A percentile compares a stretch with the other conserved stretches of the same genome.
phyloP scores from a whole-genome alignment of 2,113 vertebrate genomes.

The Egretta garzetta region DNA sequence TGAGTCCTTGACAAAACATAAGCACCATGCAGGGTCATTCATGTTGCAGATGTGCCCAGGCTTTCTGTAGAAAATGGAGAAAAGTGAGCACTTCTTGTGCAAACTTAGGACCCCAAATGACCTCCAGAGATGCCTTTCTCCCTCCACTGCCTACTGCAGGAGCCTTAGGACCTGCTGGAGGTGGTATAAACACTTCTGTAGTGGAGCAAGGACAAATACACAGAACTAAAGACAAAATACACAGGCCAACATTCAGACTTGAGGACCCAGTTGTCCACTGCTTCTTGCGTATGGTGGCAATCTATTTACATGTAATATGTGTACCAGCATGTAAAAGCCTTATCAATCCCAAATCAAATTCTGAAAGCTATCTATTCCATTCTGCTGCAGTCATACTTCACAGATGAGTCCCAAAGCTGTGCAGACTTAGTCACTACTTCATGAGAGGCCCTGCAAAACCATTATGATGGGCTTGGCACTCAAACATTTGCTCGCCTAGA shows the following conservation, averaged over 20 bases:
- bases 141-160: background rate
- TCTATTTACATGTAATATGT: too few species aligned
- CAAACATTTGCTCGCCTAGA: background rate
- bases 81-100: background rate
- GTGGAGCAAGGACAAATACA: background rate
- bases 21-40: background rate
- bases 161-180: background rate
- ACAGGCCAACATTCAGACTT: background rate
- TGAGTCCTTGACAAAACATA: background rate
- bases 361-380: background rate
- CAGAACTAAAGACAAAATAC: background rate
- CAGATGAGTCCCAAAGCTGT: background rate
- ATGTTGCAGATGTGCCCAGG: background rate
- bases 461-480: background rate
- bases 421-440: background rate
- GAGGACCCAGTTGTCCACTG: background rate
- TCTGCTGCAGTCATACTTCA: background rate
- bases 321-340: background rate
- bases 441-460: background rate
- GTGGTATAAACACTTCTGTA: background rate
- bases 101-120: background rate
- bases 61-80: background rate
- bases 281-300: background rate
- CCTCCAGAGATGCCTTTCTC: background rate
- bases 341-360: background rate